Base-by-base conservation (phyloP, 2,113 vertebrate genomes). In the Eretmochelys imbricata region DNA sequence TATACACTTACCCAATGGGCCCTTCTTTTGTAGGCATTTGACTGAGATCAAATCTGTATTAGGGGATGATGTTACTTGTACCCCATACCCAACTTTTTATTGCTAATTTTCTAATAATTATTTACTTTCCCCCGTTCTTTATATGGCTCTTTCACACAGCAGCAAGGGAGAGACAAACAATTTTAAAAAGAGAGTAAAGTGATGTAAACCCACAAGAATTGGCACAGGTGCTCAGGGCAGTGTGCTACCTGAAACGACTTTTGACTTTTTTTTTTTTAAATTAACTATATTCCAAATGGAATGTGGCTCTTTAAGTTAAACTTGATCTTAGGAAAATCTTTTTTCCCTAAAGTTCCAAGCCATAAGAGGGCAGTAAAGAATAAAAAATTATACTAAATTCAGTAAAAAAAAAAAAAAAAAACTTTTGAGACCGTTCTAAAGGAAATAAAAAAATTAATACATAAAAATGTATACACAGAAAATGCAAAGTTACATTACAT, bases 331-430 rank as follows among this genome's bases (percentile, higher is more conserved):
- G 82, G 69, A 57, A 92, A 84, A 89, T 57, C 6, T 22, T 89
- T 96, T 57, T 1, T 83, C 17, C 51, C 86, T 20, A 9, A 91
- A 94, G 82, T n/a, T 24, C 54, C 72, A 31, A 78, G 85, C 98
- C 98, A 97, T 97, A 80, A 96, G 98, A 93, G 98, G 98, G 98
- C 98, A 97, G 97, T 90, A 87, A 79, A 98, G 97, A 93, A 87
- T 91, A 48, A 22, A 35, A 88, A 90, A 96, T 89, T 2, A 84
- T 50, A 75, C 16, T 51, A 89, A 69, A 59, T 11, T 24, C 6
- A 62, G 5, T 31, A 4, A 2, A 4, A 20, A 42, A 42, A 42
- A 1, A 10, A 65, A 53, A 53, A 1, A 10, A 75, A n/a, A 10
- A 12, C 6, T 84, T 38, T 55, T 46, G 78, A 35, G 4, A 6